A percentile compares a stretch with the other conserved stretches of the same genome.
These are phyloP conservation scores for Corynorhinus townsendii DNA, from an alignment of 2,113 vertebrate species.

Conservation along the genomic window DNA sequence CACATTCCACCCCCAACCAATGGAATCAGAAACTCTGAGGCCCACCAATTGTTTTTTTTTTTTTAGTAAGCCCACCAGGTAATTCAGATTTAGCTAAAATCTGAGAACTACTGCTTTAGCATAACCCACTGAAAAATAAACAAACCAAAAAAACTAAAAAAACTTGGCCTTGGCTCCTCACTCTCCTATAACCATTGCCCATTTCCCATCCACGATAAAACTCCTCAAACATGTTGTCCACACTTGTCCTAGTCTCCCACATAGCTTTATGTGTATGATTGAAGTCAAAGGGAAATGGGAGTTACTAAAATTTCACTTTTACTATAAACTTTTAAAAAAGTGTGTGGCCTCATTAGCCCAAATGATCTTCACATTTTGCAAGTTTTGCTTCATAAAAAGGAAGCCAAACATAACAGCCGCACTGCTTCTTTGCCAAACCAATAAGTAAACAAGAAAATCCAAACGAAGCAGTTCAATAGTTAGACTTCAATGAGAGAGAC, in stretches of 20 bases:
- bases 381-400: background rate
- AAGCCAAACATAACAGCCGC: background rate
- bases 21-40: background rate
- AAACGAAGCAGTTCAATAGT: background rate
- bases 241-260: background rate
- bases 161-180: background rate
- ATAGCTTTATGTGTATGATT: background rate
- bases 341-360: background rate
- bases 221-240: background rate
- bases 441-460: constrained; percentile 35
- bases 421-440: background rate
- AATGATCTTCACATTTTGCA: background rate
- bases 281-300: background rate
- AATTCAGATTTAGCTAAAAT: background rate
- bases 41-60: background rate
- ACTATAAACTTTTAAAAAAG: background rate
- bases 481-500: constrained; percentile 29
- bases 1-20: background rate
- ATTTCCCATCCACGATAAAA: background rate
- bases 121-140: background rate
- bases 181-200: background rate
- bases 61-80: background rate
- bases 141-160: background rate
- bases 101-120: background rate
- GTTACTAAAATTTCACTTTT: background rate